These are phyloP conservation scores for Amiota mariae DNA, from an alignment of 2,888 invertebrate species.

Conservation along the genomic window DNA sequence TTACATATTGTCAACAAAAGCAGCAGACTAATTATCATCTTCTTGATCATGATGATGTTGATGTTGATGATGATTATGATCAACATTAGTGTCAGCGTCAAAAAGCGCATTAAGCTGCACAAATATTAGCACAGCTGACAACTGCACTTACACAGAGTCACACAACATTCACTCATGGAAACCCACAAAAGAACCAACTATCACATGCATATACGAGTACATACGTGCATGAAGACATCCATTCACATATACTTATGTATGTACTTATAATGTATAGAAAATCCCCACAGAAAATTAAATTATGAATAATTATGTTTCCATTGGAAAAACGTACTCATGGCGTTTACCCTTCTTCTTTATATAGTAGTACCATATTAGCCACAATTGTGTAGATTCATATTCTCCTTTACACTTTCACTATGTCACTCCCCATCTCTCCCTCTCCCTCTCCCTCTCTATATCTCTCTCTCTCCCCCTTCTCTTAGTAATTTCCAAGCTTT, in stretches of 20 bases:
- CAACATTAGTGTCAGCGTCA: constrained; percentile 2
- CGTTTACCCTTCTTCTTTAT: too few species aligned
- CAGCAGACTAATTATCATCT: background rate
- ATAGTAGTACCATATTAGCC: too few species aligned
- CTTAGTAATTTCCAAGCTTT: background rate
- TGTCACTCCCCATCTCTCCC: too few species aligned
- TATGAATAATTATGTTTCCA: constrained; percentile 14
- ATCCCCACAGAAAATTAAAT: constrained; percentile 2
- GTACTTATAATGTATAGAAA: too few species aligned
- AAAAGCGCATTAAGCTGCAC: constrained; percentile 12
- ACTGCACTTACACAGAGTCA: too few species aligned
- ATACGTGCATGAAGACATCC: too few species aligned
- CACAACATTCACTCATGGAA: too few species aligned
- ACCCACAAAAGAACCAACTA: too few species aligned
- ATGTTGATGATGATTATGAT: background rate
- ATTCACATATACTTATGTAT: too few species aligned
- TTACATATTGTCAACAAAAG: background rate
- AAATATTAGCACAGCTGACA: constrained; percentile 4
- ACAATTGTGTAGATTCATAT: too few species aligned
- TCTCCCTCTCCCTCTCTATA: background rate
- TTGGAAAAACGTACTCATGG: background rate
- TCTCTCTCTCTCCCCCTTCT: background rate
- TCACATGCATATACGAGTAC: too few species aligned
- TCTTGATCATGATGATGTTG: background rate
- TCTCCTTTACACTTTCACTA: background rate